Conservation (phyloP, 2,888 invertebrate species). For the Cremastobaeus sp. region DNA sequence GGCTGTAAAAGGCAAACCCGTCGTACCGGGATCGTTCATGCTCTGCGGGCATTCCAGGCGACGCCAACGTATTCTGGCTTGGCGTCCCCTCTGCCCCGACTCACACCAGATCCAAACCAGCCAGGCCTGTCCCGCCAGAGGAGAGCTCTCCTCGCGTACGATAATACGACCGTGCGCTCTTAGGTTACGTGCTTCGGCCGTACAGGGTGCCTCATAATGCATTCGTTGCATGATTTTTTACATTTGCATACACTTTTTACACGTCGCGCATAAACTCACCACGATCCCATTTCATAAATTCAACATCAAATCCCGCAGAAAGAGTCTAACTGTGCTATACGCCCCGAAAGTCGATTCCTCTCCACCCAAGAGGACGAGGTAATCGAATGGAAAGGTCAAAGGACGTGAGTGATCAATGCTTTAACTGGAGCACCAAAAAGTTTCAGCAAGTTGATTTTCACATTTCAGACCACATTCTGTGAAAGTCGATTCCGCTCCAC, state of each 20-base stretch:
- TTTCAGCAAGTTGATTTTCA: too few species aligned
- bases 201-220: slow-evolving; percentile 55
- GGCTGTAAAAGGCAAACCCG: slow-evolving; percentile 67
- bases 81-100: slow-evolving; percentile 55
- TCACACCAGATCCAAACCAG: slow-evolving; percentile 51
- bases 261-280: slow-evolving; percentile 33
- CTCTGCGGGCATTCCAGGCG: slow-evolving; percentile 67
- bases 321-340: slow-evolving; percentile 13
- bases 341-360: too few species aligned
- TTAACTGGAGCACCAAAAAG: too few species aligned
- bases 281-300: slow-evolving; percentile 13
- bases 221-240: slow-evolving; percentile 57
- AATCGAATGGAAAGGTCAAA: too few species aligned
- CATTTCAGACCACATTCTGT: too few species aligned
- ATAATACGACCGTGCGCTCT: slow-evolving; percentile 70
- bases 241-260: slow-evolving; percentile 52
- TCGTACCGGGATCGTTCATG: slow-evolving; percentile 66
- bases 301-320: slow-evolving; percentile 18
- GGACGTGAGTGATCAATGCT: too few species aligned
- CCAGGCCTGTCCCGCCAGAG: slow-evolving; percentile 31
- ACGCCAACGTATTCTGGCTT: slow-evolving; percentile 65
- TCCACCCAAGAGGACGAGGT: too few species aligned
- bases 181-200: slow-evolving; percentile 55
- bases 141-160: slow-evolving; percentile 42
- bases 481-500: too few species aligned